Percentiles rank a stretch among this genome's conserved stretches.
These are phyloP conservation scores for Peromyscus eremicus DNA, from an alignment of 2,797 vertebrate genomes.

Conservation along the genomic window DNA sequence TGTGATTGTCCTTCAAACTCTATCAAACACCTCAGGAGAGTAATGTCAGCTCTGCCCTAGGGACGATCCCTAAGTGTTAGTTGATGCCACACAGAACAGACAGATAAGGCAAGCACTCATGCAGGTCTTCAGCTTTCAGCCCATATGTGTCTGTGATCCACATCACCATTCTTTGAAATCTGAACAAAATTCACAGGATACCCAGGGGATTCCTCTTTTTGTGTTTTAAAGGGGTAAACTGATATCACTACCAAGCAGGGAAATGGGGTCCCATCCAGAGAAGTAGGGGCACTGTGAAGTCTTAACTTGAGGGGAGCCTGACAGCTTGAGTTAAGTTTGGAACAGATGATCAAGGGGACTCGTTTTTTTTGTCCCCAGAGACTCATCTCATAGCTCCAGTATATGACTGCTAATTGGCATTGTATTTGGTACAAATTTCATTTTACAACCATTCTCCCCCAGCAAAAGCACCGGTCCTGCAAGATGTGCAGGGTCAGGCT, in stretches of 20 bases:
- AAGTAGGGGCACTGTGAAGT: fast-evolving
- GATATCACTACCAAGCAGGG: background rate
- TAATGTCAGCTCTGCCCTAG: background rate
- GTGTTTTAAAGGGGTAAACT: fast-evolving
- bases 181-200: background rate
- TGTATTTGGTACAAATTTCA: background rate
- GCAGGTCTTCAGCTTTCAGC: fast-evolving
- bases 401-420: fast-evolving
- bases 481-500: too few relatives aligned
- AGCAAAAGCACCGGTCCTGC: background rate
- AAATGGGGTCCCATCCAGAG: background rate
- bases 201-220: background rate
- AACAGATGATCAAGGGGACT: background rate
- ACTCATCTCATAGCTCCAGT: background rate
- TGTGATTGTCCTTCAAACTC: background rate
- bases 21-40: background rate
- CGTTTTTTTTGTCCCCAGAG: background rate
- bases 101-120: background rate
- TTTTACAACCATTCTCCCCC: background rate
- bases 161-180: background rate
- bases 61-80: background rate
- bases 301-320: background rate
- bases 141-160: fast-evolving
- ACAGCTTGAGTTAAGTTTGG: too few relatives aligned
- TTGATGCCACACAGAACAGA: background rate